These are phyloP conservation scores for Acromyrmex charruanus DNA, from an alignment of 1,140 invertebrate species.

Conservation along the genomic window DNA sequence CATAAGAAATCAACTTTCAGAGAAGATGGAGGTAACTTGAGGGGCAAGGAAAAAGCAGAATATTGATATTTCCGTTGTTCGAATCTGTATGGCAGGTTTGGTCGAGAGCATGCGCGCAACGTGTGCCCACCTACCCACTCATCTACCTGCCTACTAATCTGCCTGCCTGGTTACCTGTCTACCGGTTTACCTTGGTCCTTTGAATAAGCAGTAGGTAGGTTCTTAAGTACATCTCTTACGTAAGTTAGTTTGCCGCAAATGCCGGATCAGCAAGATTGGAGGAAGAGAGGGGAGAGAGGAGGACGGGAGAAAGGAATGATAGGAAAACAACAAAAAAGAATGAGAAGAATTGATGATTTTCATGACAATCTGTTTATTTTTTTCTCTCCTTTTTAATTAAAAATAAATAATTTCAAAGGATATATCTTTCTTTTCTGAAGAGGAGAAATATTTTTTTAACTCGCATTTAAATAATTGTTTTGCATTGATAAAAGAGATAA, in stretches of 20 bases:
- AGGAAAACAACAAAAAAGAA: not conserved
- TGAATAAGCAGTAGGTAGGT: conserved; percentile 74
- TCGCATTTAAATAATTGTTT: not conserved
- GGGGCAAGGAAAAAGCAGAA: conserved; percentile 28
- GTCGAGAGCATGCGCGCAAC: conserved; percentile 51
- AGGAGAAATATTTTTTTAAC: not conserved
- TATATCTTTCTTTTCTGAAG: not conserved
- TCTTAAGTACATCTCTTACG: conserved; percentile 67
- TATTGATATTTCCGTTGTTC: conserved; percentile 59
- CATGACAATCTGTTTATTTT: not conserved
- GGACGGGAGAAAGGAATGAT: not conserved
- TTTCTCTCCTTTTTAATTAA: not conserved
- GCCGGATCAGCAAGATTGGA: conserved; percentile 11
- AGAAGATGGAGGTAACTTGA: conserved; percentile 5
- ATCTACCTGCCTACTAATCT: conserved; percentile 66
- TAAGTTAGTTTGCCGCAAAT: conserved; percentile 37
- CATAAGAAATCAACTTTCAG: conserved; percentile 17
- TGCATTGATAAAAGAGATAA: conserved; percentile 10
- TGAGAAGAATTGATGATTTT: not conserved
- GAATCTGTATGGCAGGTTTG: conserved; percentile 49
- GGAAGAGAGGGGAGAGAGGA: not conserved
- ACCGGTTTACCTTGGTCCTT: conserved; percentile 69
- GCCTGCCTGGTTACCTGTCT: conserved; percentile 60
- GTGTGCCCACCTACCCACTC: conserved; percentile 61
- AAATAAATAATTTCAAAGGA: conserved; percentile 17